Percentiles rank a stretch among this genome's conserved stretches.
phyloP scores from a whole-genome alignment of 2,113 vertebrate species.

The Nicator chloris region DNA sequence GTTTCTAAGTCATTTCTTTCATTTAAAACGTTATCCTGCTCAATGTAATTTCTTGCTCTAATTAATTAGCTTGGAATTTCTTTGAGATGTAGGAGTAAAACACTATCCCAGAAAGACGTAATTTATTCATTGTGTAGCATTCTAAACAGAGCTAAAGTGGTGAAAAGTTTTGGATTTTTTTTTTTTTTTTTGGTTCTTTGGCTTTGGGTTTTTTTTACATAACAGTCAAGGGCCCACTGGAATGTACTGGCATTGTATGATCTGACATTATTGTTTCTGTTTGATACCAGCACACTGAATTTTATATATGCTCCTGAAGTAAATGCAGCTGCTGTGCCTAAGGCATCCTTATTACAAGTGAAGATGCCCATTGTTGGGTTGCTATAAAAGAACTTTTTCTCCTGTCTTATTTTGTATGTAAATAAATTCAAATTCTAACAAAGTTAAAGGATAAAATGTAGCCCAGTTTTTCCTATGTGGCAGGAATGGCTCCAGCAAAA shows the following conservation, averaged over 20 bases:
- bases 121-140: constrained; percentile 31
- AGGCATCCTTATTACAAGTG: constrained; percentile 41
- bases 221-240: background rate
- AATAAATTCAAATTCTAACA: constrained; percentile 14
- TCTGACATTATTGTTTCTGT: constrained; percentile 32
- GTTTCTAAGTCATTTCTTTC: constrained; percentile 59
- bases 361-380: constrained; percentile 47
- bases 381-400: constrained; percentile 35
- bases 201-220: background rate
- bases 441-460: constrained; percentile 24
- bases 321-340: constrained; percentile 50
- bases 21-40: constrained; percentile 57
- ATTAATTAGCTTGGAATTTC: constrained; percentile 64
- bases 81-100: constrained; percentile 39
- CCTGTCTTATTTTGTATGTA: constrained; percentile 55
- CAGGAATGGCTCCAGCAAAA: constrained; percentile 8
- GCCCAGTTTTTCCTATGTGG: background rate
- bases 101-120: constrained; percentile 35
- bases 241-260: constrained; percentile 43
- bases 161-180: background rate
- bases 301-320: constrained; percentile 50
- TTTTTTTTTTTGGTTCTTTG: background rate
- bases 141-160: constrained; percentile 40
- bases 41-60: constrained; percentile 60
- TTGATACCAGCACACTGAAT: constrained; percentile 51